Base-by-base conservation (phyloP, 2,888 invertebrate genomes). In the Camptogramma bilineatum region DNA sequence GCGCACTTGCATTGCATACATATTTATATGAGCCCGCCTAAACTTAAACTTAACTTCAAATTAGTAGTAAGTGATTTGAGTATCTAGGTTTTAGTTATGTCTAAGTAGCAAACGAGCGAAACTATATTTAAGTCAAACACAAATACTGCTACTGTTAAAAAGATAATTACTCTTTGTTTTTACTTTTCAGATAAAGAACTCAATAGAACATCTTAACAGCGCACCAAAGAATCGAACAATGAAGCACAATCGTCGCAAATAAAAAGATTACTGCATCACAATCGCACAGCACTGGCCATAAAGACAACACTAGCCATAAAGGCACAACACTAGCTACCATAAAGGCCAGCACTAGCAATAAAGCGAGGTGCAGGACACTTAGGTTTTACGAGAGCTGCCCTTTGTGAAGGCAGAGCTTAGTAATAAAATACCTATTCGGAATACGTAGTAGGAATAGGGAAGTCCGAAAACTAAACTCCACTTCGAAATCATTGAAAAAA, bases 401-500 rank as follows among this genome's bases (percentile, higher is more conserved):
- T 88, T 89, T 90, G 89, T 88, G 80, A 77, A 69, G 72, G 66
- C 58, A 66, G 58, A 66, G 56, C 65, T 54, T 75, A 71, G 72
- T 79, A 77, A 77, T 87, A 87, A 86, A 86, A 86, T 81, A 76
- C 77, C 84, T 84, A 85, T 87, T 85, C 81, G 76, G 66, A 76
- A 75, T 73, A 77, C 70, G 75, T 70, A 75, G 73, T 72, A 74
- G 73, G 74, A 82, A 10, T 62, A 52, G 62, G 17, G 18, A 44
- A 18, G 46, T n/a, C 47, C 2, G 1, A 18, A 46, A 79, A 79
- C 44, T 2, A 8, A 16, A 17, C 7, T 78, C 72, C 13, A 52
- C 10, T 58, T n/a, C 57, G 52, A 57, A 53, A 55, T 7, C 28
- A 13, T 34, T 10, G 13, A 34, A 34, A 10, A 2, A 9, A 0